Base-by-base conservation (phyloP, 2,113 vertebrate genomes). In the Donacobius atricapilla region DNA sequence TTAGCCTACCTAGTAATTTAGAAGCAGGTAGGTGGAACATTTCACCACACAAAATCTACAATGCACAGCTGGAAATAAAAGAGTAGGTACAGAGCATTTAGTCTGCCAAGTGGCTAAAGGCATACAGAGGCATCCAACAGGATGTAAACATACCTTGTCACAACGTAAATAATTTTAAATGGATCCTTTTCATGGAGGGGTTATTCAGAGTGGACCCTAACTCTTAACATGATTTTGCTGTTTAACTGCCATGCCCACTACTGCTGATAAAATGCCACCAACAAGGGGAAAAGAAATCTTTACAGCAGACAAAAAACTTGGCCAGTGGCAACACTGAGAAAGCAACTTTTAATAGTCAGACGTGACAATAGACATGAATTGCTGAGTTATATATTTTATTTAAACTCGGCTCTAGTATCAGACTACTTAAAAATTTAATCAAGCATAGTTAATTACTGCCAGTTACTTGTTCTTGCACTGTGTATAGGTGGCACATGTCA, bases 121-220 rank as follows among this genome's bases (percentile, higher is more conserved):
- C 90, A 97, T 83, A 95, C 51, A 79, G 94, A 96, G 69, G 87
- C 53, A 94, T 92, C 93, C 96, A 94, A 83, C 20, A 90, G 75
- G 57, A 96, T 70, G 28, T 91, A 97, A 97, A 96, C 58, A 56
- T 30, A 48, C 17, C 79, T 92, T 83, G 81, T 94, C 17, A 22
- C 63, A 97, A 96, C 75, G 83, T 70, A 91, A 77, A 47, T 82
- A 91, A 92, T 81, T 87, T 80, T n/a, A 87, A 94, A 96, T 65
- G 66, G 31, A 68, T 57, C 48, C 22, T 68, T 57, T 90, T 70
- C 28, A 72, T 44, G 25, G 71, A 94, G 25, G 14, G 6, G 57
- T 65, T 80, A 75, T 84, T 93, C 33, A 27, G 33, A 70, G 44
- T 60, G n/a, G 44, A 69, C 45, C 50, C 76, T 64, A 35, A 54